Evolutionary conservation across 2,113 vertebrate genomes (phyloP), one percentile per base, ranked within the genome.

Genomic region (Tupaia tana): DNA sequence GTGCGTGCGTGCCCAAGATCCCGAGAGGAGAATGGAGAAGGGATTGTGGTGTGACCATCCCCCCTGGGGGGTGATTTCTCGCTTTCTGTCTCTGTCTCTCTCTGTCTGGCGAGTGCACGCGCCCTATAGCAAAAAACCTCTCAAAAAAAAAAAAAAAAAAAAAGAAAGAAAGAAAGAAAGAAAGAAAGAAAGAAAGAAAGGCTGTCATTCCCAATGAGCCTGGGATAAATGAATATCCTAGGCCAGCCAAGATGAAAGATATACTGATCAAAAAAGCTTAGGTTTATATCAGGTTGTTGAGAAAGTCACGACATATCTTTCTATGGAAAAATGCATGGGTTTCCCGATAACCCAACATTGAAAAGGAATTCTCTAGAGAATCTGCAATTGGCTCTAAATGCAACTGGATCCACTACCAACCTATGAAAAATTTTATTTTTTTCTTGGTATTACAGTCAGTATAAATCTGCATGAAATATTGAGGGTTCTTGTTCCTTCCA

Each of bases 161-260:
- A n/a, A n/a, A n/a, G n/a, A n/a, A n/a, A n/a, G n/a, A n/a, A n/a
- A n/a, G n/a, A n/a, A n/a, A n/a, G n/a, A n/a, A n/a, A n/a, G n/a
- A n/a, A n/a, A n/a, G n/a, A n/a, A n/a, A n/a, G n/a, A n/a, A 31
- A 7, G 80, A 80, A 85, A 90, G 67, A 85, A 74, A 92, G n/a
- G 58, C 24, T 73, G 11, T 9, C 29, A 52, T 22, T 85, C 7
- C 25, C 13, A 61, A 77, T 19, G 25, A 27, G 73, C 25, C n/a
- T 31, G 25, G 25, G 66, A 70, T 66, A 74, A 52, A 80, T 34
- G 13, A 29, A 3, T 73, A 89, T 9, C 7, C 4, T 18, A 80
- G 56, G 9, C 52, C 31, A 84, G 54, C 19, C 43, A 90, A 93
- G 16, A 74, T 25, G 7, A 3, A 67, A 25, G 20, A 61, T 12